Evolutionary conservation across 2,888 invertebrate genomes (phyloP).

Genomic region (Saturnia japonica): DNA sequence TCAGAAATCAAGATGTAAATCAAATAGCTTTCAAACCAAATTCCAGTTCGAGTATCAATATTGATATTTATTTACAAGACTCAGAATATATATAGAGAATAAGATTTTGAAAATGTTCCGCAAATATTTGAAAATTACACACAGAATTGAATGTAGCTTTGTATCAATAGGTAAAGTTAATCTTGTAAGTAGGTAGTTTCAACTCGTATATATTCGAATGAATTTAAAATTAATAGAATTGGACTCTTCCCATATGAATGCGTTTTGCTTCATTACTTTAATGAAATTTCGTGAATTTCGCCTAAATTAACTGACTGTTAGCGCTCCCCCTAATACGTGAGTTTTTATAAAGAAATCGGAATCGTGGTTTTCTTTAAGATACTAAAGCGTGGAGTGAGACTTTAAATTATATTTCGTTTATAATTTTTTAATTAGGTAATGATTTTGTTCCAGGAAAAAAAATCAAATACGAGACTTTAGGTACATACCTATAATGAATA

Average conservation of each 20-base stretch:
- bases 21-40: neutral
- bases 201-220: conserved; percentile 45
- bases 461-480: too few species aligned
- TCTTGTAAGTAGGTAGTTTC: conserved; percentile 38
- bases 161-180: conserved; percentile 30
- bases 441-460: conserved; percentile 3
- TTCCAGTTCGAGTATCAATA: neutral
- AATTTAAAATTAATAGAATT: conserved; percentile 34
- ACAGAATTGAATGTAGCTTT: neutral
- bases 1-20: conserved; percentile 11
- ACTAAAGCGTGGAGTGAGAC: conserved; percentile 38
- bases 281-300: conserved; percentile 70
- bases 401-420: neutral
- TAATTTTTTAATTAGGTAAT: neutral
- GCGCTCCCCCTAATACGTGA: conserved; percentile 58
- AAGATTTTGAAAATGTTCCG: neutral
- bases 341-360: conserved; percentile 64
- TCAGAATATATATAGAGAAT: neutral
- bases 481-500: too few species aligned
- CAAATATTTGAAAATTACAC: neutral
- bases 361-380: conserved; percentile 30
- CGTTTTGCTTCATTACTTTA: conserved; percentile 67
- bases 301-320: conserved; percentile 66
- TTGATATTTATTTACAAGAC: neutral
- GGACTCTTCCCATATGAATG: conserved; percentile 53